Base-by-base conservation (phyloP, 2,888 invertebrate genomes). In the Morinoia aosen region DNA sequence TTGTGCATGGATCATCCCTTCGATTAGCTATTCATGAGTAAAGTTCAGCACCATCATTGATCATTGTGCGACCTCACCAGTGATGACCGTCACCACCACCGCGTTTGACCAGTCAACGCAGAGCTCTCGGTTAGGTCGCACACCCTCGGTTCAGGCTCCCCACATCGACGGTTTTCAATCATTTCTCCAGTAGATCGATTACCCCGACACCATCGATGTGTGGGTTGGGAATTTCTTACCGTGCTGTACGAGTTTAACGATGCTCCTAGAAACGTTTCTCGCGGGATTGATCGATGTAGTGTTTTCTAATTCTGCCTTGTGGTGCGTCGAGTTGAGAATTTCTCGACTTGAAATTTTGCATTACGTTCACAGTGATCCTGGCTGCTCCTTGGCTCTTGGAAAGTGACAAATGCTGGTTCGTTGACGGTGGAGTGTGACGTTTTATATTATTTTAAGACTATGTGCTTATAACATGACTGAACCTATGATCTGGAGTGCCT, bases 11-110 rank as follows among this genome's bases (percentile, higher is more conserved):
- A 64, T 16, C 64, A 64, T 64, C 64, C 33, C 64, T 64, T 64
- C 48, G 48, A 48, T 48, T 64, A 64, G 33, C 7, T 25, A 39
- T 90, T 25, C 39, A 90, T 90, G 14, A 90, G 33, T 90, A 19
- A 93, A 58, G 93, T 93, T 93, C 93, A 93, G 48, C 93, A 56
- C 57, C 93, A 93, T 57, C 93, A 93, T 93, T 93, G 93, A 93
- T 93, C 93, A 93, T 48, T 33, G 19, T 57, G 48, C 57, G 93
- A 93, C 57, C 93, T 57, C 93, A 93, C 93, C 93, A 93, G 48
- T 57, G n/a, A 33, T 93, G 57, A 93, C 93, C 93, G 57, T 93
- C 93, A 93, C 93, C 93, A 93, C 93, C 93, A 93, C 33, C 76
- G 93, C 19, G 33, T 57, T 33, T 93, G 93, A 58, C 57, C 93